Conservation (phyloP, 2,888 invertebrate genomes). For the Bursaphelenchus okinawaensis region DNA sequence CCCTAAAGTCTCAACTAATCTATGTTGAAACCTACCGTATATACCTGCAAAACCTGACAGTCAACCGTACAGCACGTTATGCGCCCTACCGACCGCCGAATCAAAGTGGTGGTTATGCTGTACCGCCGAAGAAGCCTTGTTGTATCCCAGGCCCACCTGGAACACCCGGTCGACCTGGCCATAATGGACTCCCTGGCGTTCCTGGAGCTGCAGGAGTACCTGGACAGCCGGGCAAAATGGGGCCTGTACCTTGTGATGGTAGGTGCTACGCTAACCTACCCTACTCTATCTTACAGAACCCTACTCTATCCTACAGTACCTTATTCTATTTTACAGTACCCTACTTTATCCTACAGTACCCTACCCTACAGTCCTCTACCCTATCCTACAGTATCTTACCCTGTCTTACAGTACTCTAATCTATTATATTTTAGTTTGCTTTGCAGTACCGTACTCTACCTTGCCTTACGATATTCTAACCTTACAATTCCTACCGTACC, state of each 20-base stretch:
- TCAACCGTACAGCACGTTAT: neutral
- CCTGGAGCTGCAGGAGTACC: constrained; percentile 24
- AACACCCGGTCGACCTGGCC: constrained; percentile 14
- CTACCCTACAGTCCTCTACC: too few relatives aligned
- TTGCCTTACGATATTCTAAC: too few relatives aligned
- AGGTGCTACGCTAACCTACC: neutral
- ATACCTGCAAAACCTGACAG: neutral
- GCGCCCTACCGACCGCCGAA: neutral
- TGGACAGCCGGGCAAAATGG: constrained; percentile 15
- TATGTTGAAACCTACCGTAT: neutral
- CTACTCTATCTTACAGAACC: neutral
- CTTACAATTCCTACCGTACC: too few relatives aligned
- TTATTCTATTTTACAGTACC: too few relatives aligned
- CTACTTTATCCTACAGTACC: too few relatives aligned
- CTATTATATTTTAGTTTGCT: too few relatives aligned
- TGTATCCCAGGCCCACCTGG: constrained; percentile 11
- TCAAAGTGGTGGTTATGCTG: neutral
- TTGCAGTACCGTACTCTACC: too few relatives aligned
- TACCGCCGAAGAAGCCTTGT: neutral
- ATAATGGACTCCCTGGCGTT: constrained; percentile 22
- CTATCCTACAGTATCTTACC: too few relatives aligned
- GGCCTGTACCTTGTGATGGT: neutral
- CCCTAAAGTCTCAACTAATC: neutral
- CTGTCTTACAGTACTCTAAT: too few relatives aligned
- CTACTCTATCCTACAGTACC: too few relatives aligned